Evolutionary conservation across 2,797 vertebrate species (phyloP).

Genomic region (Leuciscus waleckii): DNA sequence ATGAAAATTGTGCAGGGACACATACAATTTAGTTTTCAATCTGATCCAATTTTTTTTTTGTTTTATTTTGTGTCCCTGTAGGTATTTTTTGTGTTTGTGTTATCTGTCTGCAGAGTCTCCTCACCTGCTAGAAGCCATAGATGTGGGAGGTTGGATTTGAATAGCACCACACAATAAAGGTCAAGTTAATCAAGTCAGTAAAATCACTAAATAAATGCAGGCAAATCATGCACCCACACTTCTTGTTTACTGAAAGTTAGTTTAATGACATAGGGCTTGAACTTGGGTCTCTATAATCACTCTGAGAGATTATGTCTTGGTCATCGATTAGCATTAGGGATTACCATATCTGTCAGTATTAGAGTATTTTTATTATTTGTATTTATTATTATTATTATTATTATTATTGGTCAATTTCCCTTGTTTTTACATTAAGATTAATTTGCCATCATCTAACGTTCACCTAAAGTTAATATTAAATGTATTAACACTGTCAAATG

Average conservation of each 20-base stretch:
- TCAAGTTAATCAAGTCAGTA: constrained; percentile 20
- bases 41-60: no score
- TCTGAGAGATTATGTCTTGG: not conserved
- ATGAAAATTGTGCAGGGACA: not conserved
- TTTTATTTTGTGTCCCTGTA: not conserved
- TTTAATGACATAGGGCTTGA: not conserved
- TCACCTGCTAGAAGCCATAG: not conserved
- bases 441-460: not conserved
- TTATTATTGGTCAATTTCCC: not conserved
- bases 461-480: not conserved
- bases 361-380: not conserved
- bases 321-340: not conserved
- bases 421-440: not conserved
- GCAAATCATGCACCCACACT: not conserved
- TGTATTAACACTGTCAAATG: not conserved
- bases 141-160: not conserved
- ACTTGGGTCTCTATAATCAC: not conserved
- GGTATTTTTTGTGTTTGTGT: not conserved
- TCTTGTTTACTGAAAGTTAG: not conserved
- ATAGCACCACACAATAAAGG: not conserved
- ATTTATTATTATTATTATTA: not conserved
- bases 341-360: not conserved
- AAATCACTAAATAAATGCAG: not conserved
- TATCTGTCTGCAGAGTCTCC: not conserved
- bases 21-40: not conserved